Evolutionary conservation across 2,113 vertebrate genomes (phyloP).

Genomic region (Copsychus sechellarum): DNA sequence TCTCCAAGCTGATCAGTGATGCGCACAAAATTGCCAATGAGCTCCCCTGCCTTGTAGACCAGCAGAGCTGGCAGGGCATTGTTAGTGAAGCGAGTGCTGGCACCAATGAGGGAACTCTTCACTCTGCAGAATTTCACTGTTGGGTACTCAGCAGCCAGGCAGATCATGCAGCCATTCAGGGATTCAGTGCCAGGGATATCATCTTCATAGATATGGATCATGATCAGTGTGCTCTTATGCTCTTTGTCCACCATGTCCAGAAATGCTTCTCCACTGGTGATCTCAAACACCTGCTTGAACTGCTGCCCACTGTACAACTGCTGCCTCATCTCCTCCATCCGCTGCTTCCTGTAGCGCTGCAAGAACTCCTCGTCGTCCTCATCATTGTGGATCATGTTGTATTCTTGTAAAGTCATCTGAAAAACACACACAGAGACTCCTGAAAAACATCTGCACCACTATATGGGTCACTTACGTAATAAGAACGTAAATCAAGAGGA

Average conservation of each 20-base stretch:
- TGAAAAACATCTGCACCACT: not conserved
- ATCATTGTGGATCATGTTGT: conserved; percentile 81
- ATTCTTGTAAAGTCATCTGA: conserved; percentile 91
- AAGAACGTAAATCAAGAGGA: not conserved
- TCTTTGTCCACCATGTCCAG: conserved; percentile 92
- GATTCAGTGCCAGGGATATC: conserved; percentile 87
- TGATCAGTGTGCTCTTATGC: conserved; percentile 85
- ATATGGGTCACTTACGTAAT: not conserved
- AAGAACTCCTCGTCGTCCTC: conserved; percentile 91
- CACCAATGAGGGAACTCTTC: conserved; percentile 88
- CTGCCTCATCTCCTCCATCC: conserved; percentile 93
- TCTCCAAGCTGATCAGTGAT: conserved; percentile 96
- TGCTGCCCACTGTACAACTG: conserved; percentile 87
- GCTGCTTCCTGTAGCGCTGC: conserved; percentile 92
- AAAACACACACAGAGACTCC: not conserved
- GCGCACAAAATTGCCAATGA: conserved; percentile 96
- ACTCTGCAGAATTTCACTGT: conserved; percentile 92
- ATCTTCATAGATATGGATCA: conserved; percentile 94
- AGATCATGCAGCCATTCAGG: conserved; percentile 91
- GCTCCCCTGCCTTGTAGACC: conserved; percentile 90
- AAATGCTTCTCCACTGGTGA: conserved; percentile 88
- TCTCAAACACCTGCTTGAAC: conserved; percentile 88
- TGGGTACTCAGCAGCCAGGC: conserved; percentile 91
- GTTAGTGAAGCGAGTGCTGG: conserved; percentile 87
- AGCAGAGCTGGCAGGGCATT: conserved; percentile 92